These are phyloP conservation scores for Chelon labrosus DNA, from an alignment of 2,797 vertebrate species.

Conservation along the genomic window DNA sequence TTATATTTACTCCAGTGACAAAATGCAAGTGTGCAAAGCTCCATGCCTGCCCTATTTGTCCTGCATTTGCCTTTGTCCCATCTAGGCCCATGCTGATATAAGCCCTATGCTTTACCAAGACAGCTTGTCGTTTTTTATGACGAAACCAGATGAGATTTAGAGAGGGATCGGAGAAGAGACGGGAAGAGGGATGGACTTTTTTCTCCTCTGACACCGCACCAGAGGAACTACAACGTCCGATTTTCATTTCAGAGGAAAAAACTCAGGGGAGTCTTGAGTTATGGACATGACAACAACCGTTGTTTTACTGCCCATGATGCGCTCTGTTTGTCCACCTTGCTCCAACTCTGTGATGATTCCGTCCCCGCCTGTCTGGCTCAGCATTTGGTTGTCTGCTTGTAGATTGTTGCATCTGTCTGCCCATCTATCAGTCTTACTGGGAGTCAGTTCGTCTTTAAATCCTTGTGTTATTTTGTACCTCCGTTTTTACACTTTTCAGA, in stretches of 20 bases:
- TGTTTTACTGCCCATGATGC: conserved; percentile 67
- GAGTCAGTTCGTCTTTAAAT: conserved; percentile 45
- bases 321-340: conserved; percentile 61
- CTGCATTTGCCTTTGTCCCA: conserved; percentile 63
- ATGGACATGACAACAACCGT: conserved; percentile 63
- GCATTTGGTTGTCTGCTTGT: conserved; percentile 40
- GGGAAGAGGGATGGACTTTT: conserved; percentile 66
- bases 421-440: conserved; percentile 43
- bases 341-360: conserved; percentile 44
- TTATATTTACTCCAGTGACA: conserved; percentile 30
- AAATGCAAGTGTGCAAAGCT: conserved; percentile 33
- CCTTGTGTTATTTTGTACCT: conserved; percentile 23
- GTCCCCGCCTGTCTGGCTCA: conserved; percentile 42
- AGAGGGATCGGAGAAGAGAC: conserved; percentile 66
- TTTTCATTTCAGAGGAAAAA: conserved; percentile 78
- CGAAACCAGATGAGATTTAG: conserved; percentile 77
- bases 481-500: conserved; percentile 31
- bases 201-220: conserved; percentile 45
- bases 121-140: conserved; percentile 77
- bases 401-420: conserved; percentile 31
- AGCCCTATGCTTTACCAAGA: conserved; percentile 65
- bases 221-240: conserved; percentile 63
- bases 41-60: conserved; percentile 41
- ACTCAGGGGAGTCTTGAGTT: conserved; percentile 68
- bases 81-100: conserved; percentile 64